These are phyloP conservation scores for Athene noctua DNA, from an alignment of 2,113 vertebrate genomes.

Conservation along the genomic window DNA sequence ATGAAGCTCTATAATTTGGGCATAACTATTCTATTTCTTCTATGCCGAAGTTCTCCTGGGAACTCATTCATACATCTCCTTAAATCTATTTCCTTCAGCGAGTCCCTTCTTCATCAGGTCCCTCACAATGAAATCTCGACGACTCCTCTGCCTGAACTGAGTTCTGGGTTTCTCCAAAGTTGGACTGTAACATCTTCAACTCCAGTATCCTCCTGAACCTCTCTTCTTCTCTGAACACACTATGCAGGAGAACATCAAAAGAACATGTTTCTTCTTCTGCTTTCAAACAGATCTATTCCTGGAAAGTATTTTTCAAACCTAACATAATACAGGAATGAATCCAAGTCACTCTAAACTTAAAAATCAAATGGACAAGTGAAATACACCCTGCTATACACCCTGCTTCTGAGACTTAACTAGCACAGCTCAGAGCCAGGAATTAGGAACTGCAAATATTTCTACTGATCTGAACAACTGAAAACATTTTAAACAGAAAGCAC, in stretches of 20 bases:
- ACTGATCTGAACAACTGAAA: neutral
- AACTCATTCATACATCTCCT: neutral
- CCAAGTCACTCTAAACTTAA: neutral
- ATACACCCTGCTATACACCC: neutral
- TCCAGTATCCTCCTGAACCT: neutral
- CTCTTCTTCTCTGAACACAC: neutral
- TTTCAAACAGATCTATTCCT: neutral
- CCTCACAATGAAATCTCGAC: neutral
- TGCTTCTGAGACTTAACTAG: neutral
- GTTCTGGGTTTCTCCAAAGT: neutral
- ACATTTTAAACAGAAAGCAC: neutral
- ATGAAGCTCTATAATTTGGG: neutral
- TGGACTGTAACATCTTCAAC: neutral
- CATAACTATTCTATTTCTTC: neutral
- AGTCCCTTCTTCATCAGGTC: neutral
- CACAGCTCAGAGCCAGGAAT: neutral
- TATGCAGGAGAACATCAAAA: neutral
- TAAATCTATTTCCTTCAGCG: neutral
- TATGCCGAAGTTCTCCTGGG: neutral
- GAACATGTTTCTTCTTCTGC: neutral
- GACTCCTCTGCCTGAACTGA: neutral
- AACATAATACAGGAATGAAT: neutral
- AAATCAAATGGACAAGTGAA: neutral
- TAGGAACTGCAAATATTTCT: neutral
- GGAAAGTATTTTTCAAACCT: neutral